Evolutionary conservation across 2,113 vertebrate genomes (phyloP), one percentile per base, ranked within the genome.

Genomic region (Sebastes fasciatus): DNA sequence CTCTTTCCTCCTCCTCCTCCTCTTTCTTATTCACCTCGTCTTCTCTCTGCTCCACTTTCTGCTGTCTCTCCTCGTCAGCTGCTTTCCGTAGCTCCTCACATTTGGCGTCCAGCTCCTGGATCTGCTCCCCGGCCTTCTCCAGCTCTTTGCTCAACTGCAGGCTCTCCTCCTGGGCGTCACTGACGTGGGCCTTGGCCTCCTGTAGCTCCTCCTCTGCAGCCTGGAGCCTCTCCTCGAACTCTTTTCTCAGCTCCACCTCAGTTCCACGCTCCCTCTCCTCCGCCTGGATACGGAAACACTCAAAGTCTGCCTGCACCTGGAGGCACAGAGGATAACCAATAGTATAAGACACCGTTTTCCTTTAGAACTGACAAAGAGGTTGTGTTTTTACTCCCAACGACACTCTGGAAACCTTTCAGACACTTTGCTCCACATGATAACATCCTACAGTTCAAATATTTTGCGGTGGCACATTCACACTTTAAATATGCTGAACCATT

Each of bases 221-320:
- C 74, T 87, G 91, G 45, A 94, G 85, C 76, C 87, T 92, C 76
- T 92, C 91, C 79, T 95, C 87, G 63, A 90, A 94, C 75, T 85
- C 89, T 79, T 88, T 93, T 45, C 88, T 77, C 91, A 95, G 88
- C 87, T 95, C 82, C 17, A 84, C 77, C 92, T 90, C 92, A 0
- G 96, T 93, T 54, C 94, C 91, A 0, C 16, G 88, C 83, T 96
- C 96, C 0, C 89, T 89, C 40, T 96, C 95, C 88, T 96, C 96
- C 0, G 64, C 74, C 79, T 97, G 95, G 17, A 82, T 90, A 80
- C 91, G 93, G 76, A 92, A 95, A 65, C 72, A 88, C 79, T 95
- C 91, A 63, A 93, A 95, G 74, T 94, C 92, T 45, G 90, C 94
- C 91, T 93, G 93, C 58, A 93, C 93, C 94, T 95, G 83, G 49